Percentiles rank a stretch among this genome's conserved stretches.
Evolutionary conservation across 2,888 invertebrate species (phyloP).

Genomic region (Drosophila paracracens): DNA sequence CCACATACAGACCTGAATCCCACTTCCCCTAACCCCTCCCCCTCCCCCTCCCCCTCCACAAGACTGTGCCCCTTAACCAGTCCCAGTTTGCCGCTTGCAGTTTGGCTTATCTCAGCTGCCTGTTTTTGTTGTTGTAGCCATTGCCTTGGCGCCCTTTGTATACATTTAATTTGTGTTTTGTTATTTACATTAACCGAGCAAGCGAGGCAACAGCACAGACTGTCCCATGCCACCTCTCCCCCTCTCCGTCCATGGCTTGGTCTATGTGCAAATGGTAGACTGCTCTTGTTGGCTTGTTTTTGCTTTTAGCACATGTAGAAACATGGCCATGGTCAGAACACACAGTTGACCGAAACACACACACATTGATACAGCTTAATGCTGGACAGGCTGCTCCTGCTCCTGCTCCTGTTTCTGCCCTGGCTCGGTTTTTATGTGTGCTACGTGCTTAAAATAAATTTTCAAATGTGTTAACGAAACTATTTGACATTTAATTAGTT

Average conservation of each 20-base stretch:
- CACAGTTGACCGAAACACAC: slow-evolving; percentile 50
- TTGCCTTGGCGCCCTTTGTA: slow-evolving; percentile 71
- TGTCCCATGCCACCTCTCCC: background rate
- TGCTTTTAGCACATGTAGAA: slow-evolving; percentile 64
- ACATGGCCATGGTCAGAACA: slow-evolving; percentile 62
- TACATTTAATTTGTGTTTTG: slow-evolving; percentile 84
- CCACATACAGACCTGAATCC: slow-evolving; percentile 2
- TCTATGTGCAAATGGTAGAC: slow-evolving; percentile 6
- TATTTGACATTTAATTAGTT: slow-evolving; percentile 84
- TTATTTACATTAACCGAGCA: slow-evolving; percentile 83
- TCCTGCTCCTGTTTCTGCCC: slow-evolving; percentile 7
- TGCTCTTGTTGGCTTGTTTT: slow-evolving; percentile 36
- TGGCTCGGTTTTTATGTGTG: slow-evolving; percentile 67
- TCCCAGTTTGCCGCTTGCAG: slow-evolving; percentile 32
- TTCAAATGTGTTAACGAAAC: slow-evolving; percentile 83
- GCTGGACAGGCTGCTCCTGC: slow-evolving; percentile 43
- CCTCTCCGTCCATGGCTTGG: background rate
- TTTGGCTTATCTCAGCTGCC: slow-evolving; percentile 75
- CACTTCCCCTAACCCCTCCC: background rate
- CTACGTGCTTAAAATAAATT: slow-evolving; percentile 83
- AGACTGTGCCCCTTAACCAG: background rate
- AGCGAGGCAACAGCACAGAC: slow-evolving; percentile 39
- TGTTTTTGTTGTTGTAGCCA: slow-evolving; percentile 39
- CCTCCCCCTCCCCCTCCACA: background rate
- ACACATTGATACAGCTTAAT: slow-evolving; percentile 38